These are phyloP conservation scores for Xenopus borealis DNA, from an alignment of 2,113 vertebrate genomes.

Conservation along the genomic window DNA sequence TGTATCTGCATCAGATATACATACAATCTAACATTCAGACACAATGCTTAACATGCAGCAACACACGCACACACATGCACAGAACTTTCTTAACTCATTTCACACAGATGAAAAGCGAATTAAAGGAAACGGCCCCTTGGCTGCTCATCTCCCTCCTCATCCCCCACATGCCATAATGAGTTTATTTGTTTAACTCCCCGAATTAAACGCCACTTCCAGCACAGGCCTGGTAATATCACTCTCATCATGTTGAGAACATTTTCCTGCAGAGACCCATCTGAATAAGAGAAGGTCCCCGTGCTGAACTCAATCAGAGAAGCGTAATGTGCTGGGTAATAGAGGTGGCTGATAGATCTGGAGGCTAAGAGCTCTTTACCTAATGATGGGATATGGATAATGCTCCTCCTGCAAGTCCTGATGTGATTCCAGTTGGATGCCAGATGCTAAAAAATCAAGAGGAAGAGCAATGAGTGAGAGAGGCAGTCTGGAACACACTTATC, in stretches of 20 bases:
- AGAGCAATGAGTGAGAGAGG: conserved; percentile 86
- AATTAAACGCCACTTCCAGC: conserved; percentile 92
- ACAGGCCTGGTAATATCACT: conserved; percentile 87
- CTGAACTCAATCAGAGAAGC: conserved; percentile 88
- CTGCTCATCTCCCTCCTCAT: conserved; percentile 72
- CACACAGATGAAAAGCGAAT: conserved; percentile 82
- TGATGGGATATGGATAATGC: conserved; percentile 98
- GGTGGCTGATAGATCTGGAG: conserved; percentile 90
- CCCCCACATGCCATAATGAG: conserved; percentile 75
- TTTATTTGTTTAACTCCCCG: conserved; percentile 98
- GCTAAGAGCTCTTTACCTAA: conserved; percentile 92
- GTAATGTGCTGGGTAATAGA: conserved; percentile 88
- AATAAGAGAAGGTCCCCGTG: conserved; percentile 92
- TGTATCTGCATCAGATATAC: too few species aligned
- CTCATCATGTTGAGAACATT: conserved; percentile 94
- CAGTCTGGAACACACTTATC: conserved; percentile 53
- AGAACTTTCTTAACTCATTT: conserved; percentile 82
- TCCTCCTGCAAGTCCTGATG: conserved; percentile 96
- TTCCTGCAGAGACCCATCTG: conserved; percentile 98
- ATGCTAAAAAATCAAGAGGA: conserved; percentile 88
- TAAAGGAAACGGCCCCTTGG: conserved; percentile 88
- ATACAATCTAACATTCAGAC: neutral
- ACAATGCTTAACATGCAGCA: neutral
- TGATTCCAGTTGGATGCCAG: conserved; percentile 98
- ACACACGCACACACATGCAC: neutral